Base-by-base conservation (phyloP, 2,797 vertebrate species). In the Amazona finschi region DNA sequence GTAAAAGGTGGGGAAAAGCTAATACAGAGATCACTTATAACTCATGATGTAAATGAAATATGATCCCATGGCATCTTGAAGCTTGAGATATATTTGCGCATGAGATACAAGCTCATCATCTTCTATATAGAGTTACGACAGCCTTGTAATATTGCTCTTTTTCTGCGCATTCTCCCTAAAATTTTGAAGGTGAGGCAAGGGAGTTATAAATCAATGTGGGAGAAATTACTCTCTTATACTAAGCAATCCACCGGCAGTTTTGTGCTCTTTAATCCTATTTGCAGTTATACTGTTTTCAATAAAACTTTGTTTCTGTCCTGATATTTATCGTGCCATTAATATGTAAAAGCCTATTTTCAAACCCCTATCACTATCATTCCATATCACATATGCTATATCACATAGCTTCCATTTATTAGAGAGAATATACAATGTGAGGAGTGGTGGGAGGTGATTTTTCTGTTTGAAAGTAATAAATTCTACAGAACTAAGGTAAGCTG, bases 41-140 rank as follows among this genome's bases (percentile, higher is more conserved):
- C 84, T 78, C 75, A 75, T 88, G 87, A 95, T 94, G 87, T 46
- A 94, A 93, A 95, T 87, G 85, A 96, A 95, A 96, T 38, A 74
- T 11, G 47, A 96, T 71, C 62, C 69, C 11, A 43, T 30, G 88
- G 69, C 43, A 93, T 92, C 77, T 66, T 27, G 12, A 87, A 84
- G 71, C 71, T 70, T 80, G 58, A 41, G 66, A 91, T 94, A 91
- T 81, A 88, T 92, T 90, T 96, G 71, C 83, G 69, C 60, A 76
- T 61, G 53, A 88, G 93, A 84, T 70, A 86, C 30, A 75, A 83
- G 46, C 41, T 87, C 60, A 87, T 76, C 53, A 77, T 82, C 57
- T 66, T 89, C 89, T 65, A 78, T 53, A 67, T 0, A 86, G 47
- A 84, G 49, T 77, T 57, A 58, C 28, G 22, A 85, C 38, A 81